Evolutionary conservation across 2,113 vertebrate species (phyloP).

Genomic region (Haliaeetus leucogaster): DNA sequence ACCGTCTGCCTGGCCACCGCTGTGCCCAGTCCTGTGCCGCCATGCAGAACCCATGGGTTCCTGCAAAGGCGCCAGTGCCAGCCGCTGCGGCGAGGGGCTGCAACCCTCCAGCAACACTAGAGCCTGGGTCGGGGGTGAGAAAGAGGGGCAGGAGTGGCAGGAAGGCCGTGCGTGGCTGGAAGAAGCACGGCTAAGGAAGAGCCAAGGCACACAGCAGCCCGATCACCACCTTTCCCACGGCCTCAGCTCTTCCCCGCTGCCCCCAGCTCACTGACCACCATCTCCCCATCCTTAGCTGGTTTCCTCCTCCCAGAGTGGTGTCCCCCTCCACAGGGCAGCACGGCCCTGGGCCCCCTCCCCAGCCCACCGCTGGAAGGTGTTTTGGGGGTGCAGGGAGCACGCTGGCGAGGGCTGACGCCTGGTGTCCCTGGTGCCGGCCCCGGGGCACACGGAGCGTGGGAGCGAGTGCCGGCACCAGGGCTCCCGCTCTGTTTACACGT

Average conservation of each 20-base stretch:
- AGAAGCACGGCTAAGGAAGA: not conserved
- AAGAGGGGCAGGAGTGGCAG: not conserved
- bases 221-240: not conserved
- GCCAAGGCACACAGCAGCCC: not conserved
- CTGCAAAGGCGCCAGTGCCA: accelerated
- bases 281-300: not conserved
- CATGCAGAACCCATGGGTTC: not conserved
- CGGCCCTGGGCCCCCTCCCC: not conserved
- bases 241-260: not conserved
- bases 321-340: accelerated
- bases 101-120: not conserved
- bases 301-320: not conserved
- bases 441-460: slow-evolving; percentile 50
- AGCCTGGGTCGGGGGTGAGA: not conserved
- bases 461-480: slow-evolving; percentile 22
- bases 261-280: not conserved
- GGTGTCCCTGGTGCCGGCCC: accelerated
- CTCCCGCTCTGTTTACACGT: slow-evolving; percentile 49
- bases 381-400: not conserved
- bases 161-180: not conserved
- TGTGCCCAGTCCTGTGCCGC: not conserved
- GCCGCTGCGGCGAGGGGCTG: accelerated
- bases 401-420: accelerated
- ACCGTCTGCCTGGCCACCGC: not conserved
- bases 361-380: not conserved